phyloP scores from a whole-genome alignment of 2,113 vertebrate species.

The Carlito syrichta region DNA sequence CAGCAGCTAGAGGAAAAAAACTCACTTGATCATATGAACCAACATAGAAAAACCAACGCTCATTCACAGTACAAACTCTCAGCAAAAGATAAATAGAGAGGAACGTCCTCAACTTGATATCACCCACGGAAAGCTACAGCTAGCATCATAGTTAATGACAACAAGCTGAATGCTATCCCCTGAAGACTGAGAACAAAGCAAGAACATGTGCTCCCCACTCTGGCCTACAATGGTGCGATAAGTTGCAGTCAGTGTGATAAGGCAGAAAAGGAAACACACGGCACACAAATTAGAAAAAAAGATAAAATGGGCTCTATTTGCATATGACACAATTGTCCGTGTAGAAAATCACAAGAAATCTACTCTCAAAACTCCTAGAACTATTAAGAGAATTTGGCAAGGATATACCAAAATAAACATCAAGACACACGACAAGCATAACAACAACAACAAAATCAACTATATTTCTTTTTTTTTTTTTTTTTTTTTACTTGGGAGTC shows the following conservation, averaged over 20 bases:
- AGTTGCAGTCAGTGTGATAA: neutral
- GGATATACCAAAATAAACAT: neutral
- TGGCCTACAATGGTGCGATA: neutral
- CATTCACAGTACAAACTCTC: neutral
- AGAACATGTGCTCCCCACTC: neutral
- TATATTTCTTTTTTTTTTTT: too few species aligned
- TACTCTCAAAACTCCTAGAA: neutral
- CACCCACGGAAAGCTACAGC: too few species aligned
- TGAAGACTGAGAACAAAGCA: neutral
- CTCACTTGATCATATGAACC: neutral
- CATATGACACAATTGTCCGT: neutral
- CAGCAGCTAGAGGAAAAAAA: neutral
- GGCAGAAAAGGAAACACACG: neutral
- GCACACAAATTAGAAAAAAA: neutral
- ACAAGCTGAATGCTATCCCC: neutral
- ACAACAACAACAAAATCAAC: neutral
- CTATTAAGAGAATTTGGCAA: neutral
- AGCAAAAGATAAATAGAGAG: neutral
- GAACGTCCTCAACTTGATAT: neutral
- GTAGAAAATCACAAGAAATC: neutral
- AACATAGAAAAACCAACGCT: neutral
- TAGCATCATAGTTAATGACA: neutral
- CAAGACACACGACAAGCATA: neutral
- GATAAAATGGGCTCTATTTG: neutral
- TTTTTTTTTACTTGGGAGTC: too few species aligned